Conservation (phyloP, 1,140 invertebrate genomes). For the Cydia splendana region DNA sequence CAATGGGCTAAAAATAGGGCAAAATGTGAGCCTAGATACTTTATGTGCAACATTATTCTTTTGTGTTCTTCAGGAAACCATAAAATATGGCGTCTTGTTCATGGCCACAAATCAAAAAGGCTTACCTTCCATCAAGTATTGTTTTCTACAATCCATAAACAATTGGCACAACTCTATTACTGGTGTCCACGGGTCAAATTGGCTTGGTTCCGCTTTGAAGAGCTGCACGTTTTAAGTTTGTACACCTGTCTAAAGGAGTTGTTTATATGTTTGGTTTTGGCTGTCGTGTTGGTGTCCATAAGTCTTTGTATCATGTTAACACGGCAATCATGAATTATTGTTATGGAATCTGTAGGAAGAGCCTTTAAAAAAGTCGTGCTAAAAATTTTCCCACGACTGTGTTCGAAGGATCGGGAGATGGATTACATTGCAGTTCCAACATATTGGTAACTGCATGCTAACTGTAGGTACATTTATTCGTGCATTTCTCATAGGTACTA, state of each 20-base stretch:
- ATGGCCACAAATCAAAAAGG: constrained; percentile 55
- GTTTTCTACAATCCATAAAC: constrained; percentile 20
- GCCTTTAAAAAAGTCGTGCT: not conserved
- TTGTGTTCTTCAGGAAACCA: constrained; percentile 51
- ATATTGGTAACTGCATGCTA: not conserved
- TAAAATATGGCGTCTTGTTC: constrained; percentile 53
- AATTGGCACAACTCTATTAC: constrained; percentile 3
- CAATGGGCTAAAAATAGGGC: constrained; percentile 29
- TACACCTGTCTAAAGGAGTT: constrained; percentile 31
- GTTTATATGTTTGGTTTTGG: constrained; percentile 33
- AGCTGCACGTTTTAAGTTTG: constrained; percentile 31
- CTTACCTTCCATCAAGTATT: constrained; percentile 47
- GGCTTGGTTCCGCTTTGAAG: constrained; percentile 47
- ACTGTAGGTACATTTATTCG: not conserved
- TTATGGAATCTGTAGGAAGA: not conserved
- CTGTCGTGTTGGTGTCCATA: constrained; percentile 19
- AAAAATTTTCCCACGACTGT: not conserved
- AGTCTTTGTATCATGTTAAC: constrained; percentile 32
- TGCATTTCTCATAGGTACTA: no score
- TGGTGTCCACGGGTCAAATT: not conserved
- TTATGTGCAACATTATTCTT: constrained; percentile 48
- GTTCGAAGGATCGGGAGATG: not conserved
- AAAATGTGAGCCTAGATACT: constrained; percentile 40
- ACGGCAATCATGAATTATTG: constrained; percentile 21
- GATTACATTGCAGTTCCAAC: not conserved